phyloP scores from a whole-genome alignment of 2,888 invertebrate genomes.

The Melikaiella ostensackeni region DNA sequence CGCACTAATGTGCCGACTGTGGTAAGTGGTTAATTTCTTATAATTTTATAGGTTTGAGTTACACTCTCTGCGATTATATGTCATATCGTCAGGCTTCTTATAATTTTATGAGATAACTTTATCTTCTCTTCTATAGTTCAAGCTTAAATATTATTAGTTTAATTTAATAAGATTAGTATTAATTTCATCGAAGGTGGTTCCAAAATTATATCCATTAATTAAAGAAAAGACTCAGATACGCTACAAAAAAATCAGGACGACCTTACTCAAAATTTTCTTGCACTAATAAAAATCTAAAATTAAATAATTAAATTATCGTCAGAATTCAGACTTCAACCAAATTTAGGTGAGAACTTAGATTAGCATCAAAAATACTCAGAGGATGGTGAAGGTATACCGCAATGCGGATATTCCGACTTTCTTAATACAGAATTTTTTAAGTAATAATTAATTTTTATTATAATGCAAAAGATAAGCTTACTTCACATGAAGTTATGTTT shows the following conservation, averaged over 20 bases:
- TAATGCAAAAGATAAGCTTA: no score
- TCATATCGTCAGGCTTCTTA: neutral
- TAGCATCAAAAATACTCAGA: neutral
- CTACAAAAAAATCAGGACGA: neutral
- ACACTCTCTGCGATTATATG: neutral
- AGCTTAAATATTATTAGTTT: neutral
- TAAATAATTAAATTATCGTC: neutral
- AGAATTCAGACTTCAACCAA: neutral
- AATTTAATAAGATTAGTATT: no score
- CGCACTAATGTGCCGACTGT: neutral
- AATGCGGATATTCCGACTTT: conserved; percentile 15
- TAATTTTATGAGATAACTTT: neutral
- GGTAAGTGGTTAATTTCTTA: neutral
- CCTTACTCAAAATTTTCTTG: neutral
- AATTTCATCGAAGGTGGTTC: neutral
- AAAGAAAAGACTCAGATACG: no score
- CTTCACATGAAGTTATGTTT: no score
- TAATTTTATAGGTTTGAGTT: neutral
- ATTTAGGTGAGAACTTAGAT: neutral
- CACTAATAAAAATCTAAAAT: neutral
- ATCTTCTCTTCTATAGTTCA: neutral
- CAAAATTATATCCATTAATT: no score
- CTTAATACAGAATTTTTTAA: neutral
- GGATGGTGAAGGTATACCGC: neutral
- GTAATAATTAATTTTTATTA: no score